Evolutionary conservation across 1,140 invertebrate species (phyloP), one percentile per base, ranked within the genome.

Genomic region (Drosophila ogumai): DNA sequence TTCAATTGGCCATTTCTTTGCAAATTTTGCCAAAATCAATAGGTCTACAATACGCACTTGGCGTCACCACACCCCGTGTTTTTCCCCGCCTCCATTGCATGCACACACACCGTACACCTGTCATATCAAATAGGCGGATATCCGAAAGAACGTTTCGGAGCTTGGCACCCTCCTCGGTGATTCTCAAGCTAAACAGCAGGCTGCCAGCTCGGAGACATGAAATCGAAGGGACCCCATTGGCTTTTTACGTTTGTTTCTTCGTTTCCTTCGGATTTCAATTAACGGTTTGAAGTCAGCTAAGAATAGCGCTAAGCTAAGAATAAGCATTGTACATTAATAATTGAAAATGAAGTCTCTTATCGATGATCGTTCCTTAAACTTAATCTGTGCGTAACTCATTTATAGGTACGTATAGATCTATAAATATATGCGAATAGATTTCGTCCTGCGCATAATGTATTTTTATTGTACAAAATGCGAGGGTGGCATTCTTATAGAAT

Each of bases 341-440:
- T 75, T 72, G 66, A 81, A 85, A 85, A 77, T 90, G 65, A 90
- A 90, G 86, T 90, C 85, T 90, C 85, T 90, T 90, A 90, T 90
- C 85, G 85, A 90, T 90, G 86, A 90, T 90, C 85, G 85, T 90
- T 90, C 85, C 85, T 90, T 90, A 85, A 81, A 90, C 79, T 79
- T 72, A 82, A 87, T 82, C 68, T 82, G 64, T 72, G 49, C 57
- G 69, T 55, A 67, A 59, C 52, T 55, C 40, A 58, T 69, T 64
- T 60, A 72, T 65, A 75, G 43, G 71, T 68, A 67, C 50, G 75
- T 28, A 71, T 40, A 49, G 55, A 49, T 71, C 19, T 60, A 61
- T 71, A 34, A 28, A 54, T 61, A 56, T 54, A 78, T 58, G 72
- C 58, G 43, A 52, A 57, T 72, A 72, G 68, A 74, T 52, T 75